Evolutionary conservation across 2,888 invertebrate species (phyloP), one percentile per base, ranked within the genome.

Genomic region (Diloba caeruleocephala): DNA sequence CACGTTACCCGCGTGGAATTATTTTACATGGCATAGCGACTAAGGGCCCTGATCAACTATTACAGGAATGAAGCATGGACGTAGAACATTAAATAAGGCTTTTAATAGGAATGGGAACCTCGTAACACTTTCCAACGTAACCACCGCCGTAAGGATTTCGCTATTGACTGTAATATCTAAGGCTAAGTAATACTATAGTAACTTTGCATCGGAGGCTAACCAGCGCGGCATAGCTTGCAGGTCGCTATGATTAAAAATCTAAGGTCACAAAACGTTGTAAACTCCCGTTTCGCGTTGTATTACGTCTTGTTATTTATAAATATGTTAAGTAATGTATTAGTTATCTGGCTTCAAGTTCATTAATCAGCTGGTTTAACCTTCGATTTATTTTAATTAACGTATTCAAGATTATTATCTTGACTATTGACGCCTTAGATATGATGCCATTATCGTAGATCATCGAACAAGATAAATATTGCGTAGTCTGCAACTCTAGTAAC

Each of bases 251-350:
- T 59, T 62, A 51, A 61, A 65, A 61, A 66, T 46, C 28, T 46
- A 52, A 67, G 66, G 50, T 70, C 66, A 65, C 44, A 51, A 48
- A 52, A 60, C 37, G 36, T 28, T 55, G 54, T 33, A 48, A 17
- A 52, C 49, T 45, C 21, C 23, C 26, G 26, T 23, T 41, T 32
- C 10, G 39, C 19, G 42, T 56, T 25, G 21, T 13, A 48, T 59
- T 59, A 63, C 64, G 25, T 21, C 56, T 14, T 12, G 6, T 9
- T 9, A 12, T 53, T 23, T 10, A 31, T 45, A 64, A 63, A 42
- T 29, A 42, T 29, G 5, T 56, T 57, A n/a, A 12, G 36, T 46
- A 55, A 55, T 36, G n/a, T 37, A 29, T 23, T 43, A 25, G 13
- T 19, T 41, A 53, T 19, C 15, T 12, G 12, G 17, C 23, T 19